Base-by-base conservation (phyloP, 2,113 vertebrate species). In the Amphiprion percula region DNA sequence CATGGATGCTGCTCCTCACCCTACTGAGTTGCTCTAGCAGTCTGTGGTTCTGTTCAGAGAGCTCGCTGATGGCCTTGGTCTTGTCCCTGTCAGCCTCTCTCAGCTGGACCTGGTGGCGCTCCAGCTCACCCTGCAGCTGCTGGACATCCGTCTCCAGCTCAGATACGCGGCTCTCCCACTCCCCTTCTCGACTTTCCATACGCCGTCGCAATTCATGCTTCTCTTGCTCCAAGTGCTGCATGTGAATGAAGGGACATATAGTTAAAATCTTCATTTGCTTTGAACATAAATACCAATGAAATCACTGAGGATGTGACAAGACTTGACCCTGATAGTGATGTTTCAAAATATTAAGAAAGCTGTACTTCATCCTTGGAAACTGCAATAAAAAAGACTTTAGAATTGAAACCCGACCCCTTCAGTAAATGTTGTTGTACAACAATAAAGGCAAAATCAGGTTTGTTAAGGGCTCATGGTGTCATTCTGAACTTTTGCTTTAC, bases 41-140 rank as follows among this genome's bases (percentile, higher is more conserved):
- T 86, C 97, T 95, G 77, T 99, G 97, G 96, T 99, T 99, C 94
- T 99, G 97, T 92, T 99, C 98, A 0, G 97, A 97, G 61, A 99
- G 95, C 87, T 99, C 96, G 60, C 96, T 95, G 84, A 99, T 95
- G 0, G 96, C 95, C 44, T 95, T 95, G 0, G 94, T 96, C 92
- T 98, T 99, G 83, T 98, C 97, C 0, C 96, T 91, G 85, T 99
- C 97, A 0, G 96, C 95, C 74, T 99, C 98, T 0, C 97, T 96
- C 44, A 99, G 94, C 87, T 98, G 96, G 58, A 96, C 94, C 72
- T 99, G 97, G 71, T 99, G 97, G 79, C 94, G 95, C 91, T 99
- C 98, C 92, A 99, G 91, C 82, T 98, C 97, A 0, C 95, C 95
- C 92, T 98, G 98, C 74, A 99, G 95, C 88, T 97, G 98, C 72